A percentile compares a stretch with the other conserved stretches of the same genome.
phyloP scores from a whole-genome alignment of 2,888 invertebrate genomes.

The Gastrophysa polygoni region DNA sequence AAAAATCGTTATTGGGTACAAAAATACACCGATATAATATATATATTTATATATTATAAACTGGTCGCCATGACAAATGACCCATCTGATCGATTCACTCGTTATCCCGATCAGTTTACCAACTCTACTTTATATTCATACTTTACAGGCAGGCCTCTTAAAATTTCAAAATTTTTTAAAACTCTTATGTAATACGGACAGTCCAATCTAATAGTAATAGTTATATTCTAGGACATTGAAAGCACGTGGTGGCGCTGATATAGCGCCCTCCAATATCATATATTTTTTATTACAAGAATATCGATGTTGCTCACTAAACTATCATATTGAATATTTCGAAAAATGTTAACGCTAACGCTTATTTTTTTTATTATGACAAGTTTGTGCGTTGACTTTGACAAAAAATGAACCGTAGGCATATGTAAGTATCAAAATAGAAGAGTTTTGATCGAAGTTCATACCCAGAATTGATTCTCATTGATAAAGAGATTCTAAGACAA shows the following conservation, averaged over 20 bases:
- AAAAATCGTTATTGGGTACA: slow-evolving; percentile 58
- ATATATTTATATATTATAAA: slow-evolving; percentile 8
- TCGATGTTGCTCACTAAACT: slow-evolving; percentile 57
- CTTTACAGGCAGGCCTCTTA: slow-evolving; percentile 60
- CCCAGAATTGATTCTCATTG: too few relatives aligned
- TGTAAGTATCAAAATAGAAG: not conserved
- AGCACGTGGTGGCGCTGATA: slow-evolving; percentile 56
- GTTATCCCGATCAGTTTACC: slow-evolving; percentile 41
- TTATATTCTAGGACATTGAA: slow-evolving; percentile 58
- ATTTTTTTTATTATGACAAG: slow-evolving; percentile 44
- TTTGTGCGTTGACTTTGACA: slow-evolving; percentile 57
- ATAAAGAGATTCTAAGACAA: too few relatives aligned
- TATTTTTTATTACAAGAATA: slow-evolving; percentile 53
- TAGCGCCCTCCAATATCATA: slow-evolving; percentile 50
- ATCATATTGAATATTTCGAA: slow-evolving; percentile 49
- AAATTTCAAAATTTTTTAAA: slow-evolving; percentile 59
- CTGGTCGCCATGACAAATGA: slow-evolving; percentile 19
- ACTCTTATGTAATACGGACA: slow-evolving; percentile 59
- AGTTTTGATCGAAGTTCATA: not conserved
- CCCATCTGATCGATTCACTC: not conserved
- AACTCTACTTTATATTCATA: slow-evolving; percentile 53
- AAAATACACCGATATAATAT: slow-evolving; percentile 57
- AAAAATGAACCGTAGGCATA: slow-evolving; percentile 40
- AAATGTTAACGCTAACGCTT: slow-evolving; percentile 50
- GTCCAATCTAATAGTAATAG: slow-evolving; percentile 58